Conservation (phyloP, 2,113 vertebrate genomes). For the Nipponia nippon region DNA sequence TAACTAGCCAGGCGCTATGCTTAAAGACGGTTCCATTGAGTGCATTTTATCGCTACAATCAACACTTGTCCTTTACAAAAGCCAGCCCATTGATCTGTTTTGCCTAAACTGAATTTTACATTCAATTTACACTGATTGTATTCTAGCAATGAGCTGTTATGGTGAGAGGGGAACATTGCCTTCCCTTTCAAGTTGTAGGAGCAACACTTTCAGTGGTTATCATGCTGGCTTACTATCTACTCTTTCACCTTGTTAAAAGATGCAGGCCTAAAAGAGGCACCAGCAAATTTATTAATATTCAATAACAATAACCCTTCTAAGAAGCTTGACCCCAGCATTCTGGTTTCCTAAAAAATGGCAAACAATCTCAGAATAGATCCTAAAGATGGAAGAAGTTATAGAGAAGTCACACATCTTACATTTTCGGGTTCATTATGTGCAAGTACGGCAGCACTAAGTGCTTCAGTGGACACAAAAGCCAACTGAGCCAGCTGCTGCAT, state of each 20-base stretch:
- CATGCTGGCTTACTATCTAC: neutral
- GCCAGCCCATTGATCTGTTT: constrained; percentile 17
- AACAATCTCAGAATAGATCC: neutral
- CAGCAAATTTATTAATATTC: neutral
- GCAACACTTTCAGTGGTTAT: neutral
- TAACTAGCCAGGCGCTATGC: neutral
- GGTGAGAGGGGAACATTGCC: neutral
- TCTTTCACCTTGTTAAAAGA: neutral
- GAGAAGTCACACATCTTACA: neutral
- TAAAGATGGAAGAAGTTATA: neutral
- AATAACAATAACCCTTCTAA: neutral
- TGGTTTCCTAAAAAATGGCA: neutral
- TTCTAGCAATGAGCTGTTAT: neutral
- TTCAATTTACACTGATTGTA: neutral
- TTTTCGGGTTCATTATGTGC: neutral
- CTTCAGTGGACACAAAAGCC: neutral
- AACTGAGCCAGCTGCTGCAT: neutral
- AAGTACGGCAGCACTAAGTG: neutral
- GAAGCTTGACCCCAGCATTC: neutral
- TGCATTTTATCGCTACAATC: neutral
- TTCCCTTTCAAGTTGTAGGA: neutral
- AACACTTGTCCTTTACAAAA: constrained; percentile 23
- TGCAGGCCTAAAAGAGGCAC: neutral
- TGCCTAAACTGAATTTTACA: neutral
- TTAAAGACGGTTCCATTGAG: neutral